Evolutionary conservation across 2,113 vertebrate species (phyloP), one percentile per base, ranked within the genome.

Genomic region (Eulemur rufifrons): DNA sequence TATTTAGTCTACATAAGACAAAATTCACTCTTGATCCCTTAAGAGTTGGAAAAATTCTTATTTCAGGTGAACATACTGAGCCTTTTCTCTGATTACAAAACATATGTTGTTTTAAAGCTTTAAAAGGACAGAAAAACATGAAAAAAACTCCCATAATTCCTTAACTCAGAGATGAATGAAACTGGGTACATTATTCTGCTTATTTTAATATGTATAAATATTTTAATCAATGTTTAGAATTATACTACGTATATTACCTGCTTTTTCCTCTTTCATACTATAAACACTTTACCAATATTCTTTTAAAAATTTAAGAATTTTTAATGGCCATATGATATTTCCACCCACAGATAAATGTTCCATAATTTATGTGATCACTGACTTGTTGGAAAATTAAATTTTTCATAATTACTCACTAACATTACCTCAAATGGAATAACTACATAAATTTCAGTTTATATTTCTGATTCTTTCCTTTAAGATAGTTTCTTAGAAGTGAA

Each of bases 271-370:
- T 56, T 56, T 56, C 20, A 56, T 56, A 56, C 54, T 56, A 20
- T 56, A 56, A 56, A 27, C 54, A 76, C 59, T 47, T 21, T 88
- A 81, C 27, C 34, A 52, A 63, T 14, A 29, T 32, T 69, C 32
- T 86, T 81, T 89, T 21, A 87, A 89, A 74, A 83, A 66, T 47
- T 37, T 89, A 32, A 92, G 56, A 63, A 63, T 54, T 89, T 88
- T 94, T 39, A 86, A 81, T 66, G 47, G 47, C 17, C 27, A 96
- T 4, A 21, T 59, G 74, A 47, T 66, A 87, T 50, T 81, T 42
- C 59, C 91, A 45, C 17, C 34, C 39, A 80, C 3, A 91, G 47
- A 86, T 63, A 86, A 93, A 54, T 63, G 7, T 20, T 81, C 64
- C 25, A 45, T 82, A 52, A 52, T 52, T 52, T 89, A 93, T 59